Evolutionary conservation across 2,888 invertebrate species (phyloP), one percentile per base, ranked within the genome.

Genomic region (Melanostoma mellinum): DNA sequence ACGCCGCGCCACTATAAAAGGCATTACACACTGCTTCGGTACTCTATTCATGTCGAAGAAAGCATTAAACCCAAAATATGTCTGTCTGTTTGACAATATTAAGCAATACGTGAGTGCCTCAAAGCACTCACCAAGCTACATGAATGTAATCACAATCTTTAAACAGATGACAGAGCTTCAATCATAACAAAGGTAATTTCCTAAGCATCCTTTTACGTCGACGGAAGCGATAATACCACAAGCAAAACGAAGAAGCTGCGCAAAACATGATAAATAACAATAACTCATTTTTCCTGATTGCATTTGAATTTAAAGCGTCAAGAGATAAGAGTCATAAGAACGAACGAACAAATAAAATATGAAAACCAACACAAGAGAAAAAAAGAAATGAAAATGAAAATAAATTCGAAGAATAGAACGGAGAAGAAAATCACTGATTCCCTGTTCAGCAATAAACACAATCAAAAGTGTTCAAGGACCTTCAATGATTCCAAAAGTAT

Each of bases 241-340:
- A 8, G 44, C 10, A 50, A 10, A 38, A 71, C 20, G 6, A 65
- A 10, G 3, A 40, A 60, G 36, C 10, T n/a, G 36, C 63, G 48
- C 36, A 56, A 42, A 58, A 58, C 65, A 60, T 63, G 72, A 82
- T 78, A 73, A 68, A 74, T 58, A 78, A 84, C 79, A 67, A 79
- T 79, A 79, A 79, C 60, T 78, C 79, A 79, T 69, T 84, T 80
- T 79, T 79, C 65, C 71, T 79, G 79, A 79, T 79, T 84, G 84
- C 84, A 71, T 84, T 84, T 84, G 67, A 84, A 79, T 84, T 79
- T 84, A 74, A 71, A 84, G 53, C 73, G 48, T 63, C 84, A 61
- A 67, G 48, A 79, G 79, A 84, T 74, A 78, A 79, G 74, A 67
- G 38, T 44, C 44, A 55, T 56, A 55, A 61, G 38, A n/a, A 50